phyloP scores from a whole-genome alignment of 2,797 vertebrate genomes.

The Paramormyrops hopkinsi region DNA sequence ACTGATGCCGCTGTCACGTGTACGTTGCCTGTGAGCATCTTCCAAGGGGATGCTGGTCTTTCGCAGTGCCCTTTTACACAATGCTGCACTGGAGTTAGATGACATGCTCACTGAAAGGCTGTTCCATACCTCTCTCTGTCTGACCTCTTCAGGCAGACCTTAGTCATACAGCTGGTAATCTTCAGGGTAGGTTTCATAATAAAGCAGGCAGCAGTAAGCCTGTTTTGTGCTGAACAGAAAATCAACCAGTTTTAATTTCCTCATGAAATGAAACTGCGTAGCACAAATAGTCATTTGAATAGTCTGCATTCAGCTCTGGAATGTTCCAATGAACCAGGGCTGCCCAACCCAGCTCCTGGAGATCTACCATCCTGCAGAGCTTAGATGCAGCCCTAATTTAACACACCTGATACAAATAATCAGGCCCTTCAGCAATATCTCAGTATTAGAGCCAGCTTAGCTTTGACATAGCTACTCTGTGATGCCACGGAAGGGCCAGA shows the following conservation, averaged over 20 bases:
- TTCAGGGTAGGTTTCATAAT: background rate
- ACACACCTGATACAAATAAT: background rate
- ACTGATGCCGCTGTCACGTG: background rate
- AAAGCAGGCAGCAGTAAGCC: background rate
- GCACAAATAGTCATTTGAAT: background rate
- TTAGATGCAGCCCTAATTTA: background rate
- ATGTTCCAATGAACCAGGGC: background rate
- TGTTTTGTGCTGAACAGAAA: background rate
- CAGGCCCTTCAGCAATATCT: background rate
- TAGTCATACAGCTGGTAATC: background rate
- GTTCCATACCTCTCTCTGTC: background rate
- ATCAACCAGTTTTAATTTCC: background rate
- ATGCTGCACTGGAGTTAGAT: background rate
- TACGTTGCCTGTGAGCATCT: background rate
- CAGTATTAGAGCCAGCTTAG: background rate
- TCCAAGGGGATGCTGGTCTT: background rate
- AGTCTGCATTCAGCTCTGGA: background rate
- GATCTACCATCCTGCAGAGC: background rate
- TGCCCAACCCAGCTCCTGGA: background rate
- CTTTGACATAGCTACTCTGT: background rate
- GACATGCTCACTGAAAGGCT: background rate
- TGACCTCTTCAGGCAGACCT: background rate
- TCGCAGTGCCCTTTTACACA: background rate
- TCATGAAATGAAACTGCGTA: background rate
- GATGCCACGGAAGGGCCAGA: background rate